Base-by-base conservation (phyloP, 1,140 invertebrate species). In the Drosophila sproati region DNA sequence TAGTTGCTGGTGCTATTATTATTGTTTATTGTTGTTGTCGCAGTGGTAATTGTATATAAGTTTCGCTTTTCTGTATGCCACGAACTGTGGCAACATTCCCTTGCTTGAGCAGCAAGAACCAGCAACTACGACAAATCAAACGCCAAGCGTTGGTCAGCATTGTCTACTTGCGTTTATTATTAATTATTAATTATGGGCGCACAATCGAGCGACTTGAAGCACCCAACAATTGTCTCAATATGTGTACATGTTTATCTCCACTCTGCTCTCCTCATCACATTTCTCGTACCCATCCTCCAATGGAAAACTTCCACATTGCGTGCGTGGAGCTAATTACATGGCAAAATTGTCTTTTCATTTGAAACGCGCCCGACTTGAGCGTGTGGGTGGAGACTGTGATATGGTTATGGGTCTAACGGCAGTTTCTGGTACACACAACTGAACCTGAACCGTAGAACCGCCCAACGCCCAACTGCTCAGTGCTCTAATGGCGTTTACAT, bases 341-440 rank as follows among this genome's bases (percentile, higher is more conserved):
- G 55, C 83, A 66, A 82, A 82, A 82, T 74, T 80, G 82, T 87
- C 79, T 87, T 87, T 86, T 82, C 71, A 76, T 82, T 86, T 81
- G 56, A 45, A 52, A 60, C 52, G 43, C 34, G 67, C 50, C 32
- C 43, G 45, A 67, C 43, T 63, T 57, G 45, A 61, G 34, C 28
- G 7, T 31, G 8, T n/a, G 35, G n/a, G 41, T 32, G 35, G 31
- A 0, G 52, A 8, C 47, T 12, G 5, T 20, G 39, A 41, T 50
- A 55, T 73, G 48, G 59, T 31, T 62, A 54, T 62, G 43, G 20
- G 37, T 71, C 68, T 64, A 73, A 76, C 64, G 64, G 60, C 37
- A 79, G 56, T 73, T 77, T 73, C 37, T 63, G 79, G 62, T 87
- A 50, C 68, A 73, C 41, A 35, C 68, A 81, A 70, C 35, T 32